Evolutionary conservation across 2,113 vertebrate species (phyloP).

Genomic region (Bubo scandiacus): DNA sequence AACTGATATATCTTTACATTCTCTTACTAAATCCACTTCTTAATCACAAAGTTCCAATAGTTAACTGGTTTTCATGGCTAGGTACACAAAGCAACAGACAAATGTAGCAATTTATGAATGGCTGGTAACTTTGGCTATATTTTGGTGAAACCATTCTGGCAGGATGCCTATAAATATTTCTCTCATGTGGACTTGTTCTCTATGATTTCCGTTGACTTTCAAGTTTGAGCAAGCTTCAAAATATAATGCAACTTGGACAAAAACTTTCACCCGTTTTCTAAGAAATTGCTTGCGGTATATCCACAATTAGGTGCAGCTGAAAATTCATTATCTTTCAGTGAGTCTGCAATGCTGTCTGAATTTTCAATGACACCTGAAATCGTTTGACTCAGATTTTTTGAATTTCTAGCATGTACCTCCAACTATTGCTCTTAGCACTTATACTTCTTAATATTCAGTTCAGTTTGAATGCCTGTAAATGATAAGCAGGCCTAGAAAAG

Average conservation of each 20-base stretch:
- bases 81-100: neutral
- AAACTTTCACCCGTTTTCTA: neutral
- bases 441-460: neutral
- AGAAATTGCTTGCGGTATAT: neutral
- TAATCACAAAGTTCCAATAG: neutral
- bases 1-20: neutral
- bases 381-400: neutral
- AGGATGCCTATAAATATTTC: neutral
- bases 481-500: neutral
- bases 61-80: neutral
- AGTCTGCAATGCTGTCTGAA: neutral
- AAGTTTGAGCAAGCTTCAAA: neutral
- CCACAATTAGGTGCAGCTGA: neutral
- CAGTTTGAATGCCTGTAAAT: neutral
- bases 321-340: neutral
- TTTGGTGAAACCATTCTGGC: neutral
- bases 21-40: neutral
- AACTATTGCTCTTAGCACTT: neutral
- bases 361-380: neutral
- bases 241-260: neutral
- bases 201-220: neutral
- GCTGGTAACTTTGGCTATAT: neutral
- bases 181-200: neutral
- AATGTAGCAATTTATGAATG: neutral
- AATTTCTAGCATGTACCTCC: neutral